These are phyloP conservation scores for Pinna nobilis DNA, from an alignment of 1,140 invertebrate species.

Conservation along the genomic window DNA sequence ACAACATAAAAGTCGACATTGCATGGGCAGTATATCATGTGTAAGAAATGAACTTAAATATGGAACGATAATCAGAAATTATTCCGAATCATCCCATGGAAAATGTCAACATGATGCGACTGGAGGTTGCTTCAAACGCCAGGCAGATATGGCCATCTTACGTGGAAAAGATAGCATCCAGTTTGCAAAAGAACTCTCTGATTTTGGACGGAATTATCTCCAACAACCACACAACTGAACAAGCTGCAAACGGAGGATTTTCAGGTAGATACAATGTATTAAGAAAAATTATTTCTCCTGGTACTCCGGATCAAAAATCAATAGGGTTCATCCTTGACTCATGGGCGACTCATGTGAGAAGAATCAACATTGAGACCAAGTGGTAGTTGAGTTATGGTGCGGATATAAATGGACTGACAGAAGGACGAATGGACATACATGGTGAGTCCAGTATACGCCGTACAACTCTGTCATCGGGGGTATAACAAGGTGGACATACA, in stretches of 20 bases:
- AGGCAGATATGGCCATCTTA: constrained; percentile 21
- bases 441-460: too few species aligned
- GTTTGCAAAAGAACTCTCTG: constrained; percentile 9
- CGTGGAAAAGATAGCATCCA: constrained; percentile 1
- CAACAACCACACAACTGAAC: background rate
- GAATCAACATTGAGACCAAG: too few species aligned
- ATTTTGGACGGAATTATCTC: constrained; percentile 1
- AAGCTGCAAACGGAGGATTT: constrained; percentile 3
- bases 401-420: too few species aligned
- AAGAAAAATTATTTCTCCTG: too few species aligned
- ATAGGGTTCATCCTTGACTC: too few species aligned
- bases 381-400: too few species aligned
- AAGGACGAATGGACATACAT: too few species aligned
- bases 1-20: constrained; percentile 37
- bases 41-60: background rate
- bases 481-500: too few species aligned
- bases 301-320: too few species aligned
- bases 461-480: too few species aligned
- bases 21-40: constrained; percentile 18
- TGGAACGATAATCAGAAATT: constrained; percentile 10
- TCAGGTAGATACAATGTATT: constrained; percentile 1
- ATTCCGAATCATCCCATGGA: constrained; percentile 28
- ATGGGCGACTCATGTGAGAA: too few species aligned
- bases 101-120: constrained; percentile 37
- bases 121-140: constrained; percentile 28